Evolutionary conservation across 2,888 invertebrate genomes (phyloP).

Genomic region (Hololepta plana): DNA sequence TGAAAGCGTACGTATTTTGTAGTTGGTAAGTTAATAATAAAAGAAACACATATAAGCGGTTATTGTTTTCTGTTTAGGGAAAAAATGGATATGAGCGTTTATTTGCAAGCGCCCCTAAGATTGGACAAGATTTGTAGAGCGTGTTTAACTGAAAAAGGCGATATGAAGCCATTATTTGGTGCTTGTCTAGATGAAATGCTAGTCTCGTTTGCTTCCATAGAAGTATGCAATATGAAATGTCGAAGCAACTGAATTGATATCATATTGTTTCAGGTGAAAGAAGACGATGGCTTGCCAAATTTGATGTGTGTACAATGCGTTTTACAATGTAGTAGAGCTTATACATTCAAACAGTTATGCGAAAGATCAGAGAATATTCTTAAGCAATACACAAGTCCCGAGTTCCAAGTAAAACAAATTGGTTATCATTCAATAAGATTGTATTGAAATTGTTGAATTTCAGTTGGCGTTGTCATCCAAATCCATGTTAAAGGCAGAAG

Average conservation of each 20-base stretch:
- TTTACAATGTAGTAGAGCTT: conserved; percentile 30
- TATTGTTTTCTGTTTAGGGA: too few species aligned
- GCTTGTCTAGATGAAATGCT: conserved; percentile 32
- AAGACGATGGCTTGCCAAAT: conserved; percentile 30
- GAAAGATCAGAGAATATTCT: conserved; percentile 28
- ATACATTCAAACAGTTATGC: conserved; percentile 31
- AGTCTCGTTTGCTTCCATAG: conserved; percentile 24
- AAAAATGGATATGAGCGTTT: conserved; percentile 26
- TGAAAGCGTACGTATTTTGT: too few species aligned
- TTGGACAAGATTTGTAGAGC: conserved; percentile 30
- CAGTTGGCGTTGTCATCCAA: too few species aligned
- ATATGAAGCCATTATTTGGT: conserved; percentile 31
- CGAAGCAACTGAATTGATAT: conserved; percentile 1
- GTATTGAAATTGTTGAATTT: conserved; percentile 4
- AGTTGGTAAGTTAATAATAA: too few species aligned
- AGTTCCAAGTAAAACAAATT: conserved; percentile 23
- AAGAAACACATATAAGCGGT: too few species aligned
- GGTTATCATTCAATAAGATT: conserved; percentile 3
- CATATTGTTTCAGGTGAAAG: conserved; percentile 20
- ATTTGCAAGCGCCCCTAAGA: conserved; percentile 25
- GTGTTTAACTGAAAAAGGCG: conserved; percentile 28
- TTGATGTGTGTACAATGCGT: conserved; percentile 33
- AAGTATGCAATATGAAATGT: conserved; percentile 17
- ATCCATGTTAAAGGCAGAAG: too few species aligned
- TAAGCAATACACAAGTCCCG: conserved; percentile 22